Evolutionary conservation across 2,113 vertebrate species (phyloP).

Genomic region (Vicugna pacos): DNA sequence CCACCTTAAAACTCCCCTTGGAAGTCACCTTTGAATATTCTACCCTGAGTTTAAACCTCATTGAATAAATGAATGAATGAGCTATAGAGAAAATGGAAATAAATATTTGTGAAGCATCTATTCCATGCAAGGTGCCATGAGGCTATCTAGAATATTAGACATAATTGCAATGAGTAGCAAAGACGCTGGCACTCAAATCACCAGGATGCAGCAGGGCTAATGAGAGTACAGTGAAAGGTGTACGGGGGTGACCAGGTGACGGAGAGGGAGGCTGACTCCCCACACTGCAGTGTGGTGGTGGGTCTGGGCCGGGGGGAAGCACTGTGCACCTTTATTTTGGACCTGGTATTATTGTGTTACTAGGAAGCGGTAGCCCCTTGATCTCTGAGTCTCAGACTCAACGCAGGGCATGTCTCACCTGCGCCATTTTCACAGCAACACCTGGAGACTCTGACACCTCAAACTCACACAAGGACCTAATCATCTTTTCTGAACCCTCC

Average conservation of each 20-base stretch:
- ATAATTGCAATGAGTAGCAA: neutral
- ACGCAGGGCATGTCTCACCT: neutral
- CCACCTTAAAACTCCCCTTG: neutral
- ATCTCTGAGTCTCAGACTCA: neutral
- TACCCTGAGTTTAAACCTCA: neutral
- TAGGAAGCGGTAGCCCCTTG: neutral
- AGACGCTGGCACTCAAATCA: neutral
- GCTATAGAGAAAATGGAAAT: neutral
- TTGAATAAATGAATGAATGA: neutral
- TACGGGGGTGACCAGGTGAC: rapidly evolving
- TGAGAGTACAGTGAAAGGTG: neutral
- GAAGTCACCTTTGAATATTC: neutral
- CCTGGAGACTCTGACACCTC: neutral
- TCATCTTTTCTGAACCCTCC: neutral
- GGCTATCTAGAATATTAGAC: neutral
- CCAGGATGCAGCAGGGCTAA: neutral
- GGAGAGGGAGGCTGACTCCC: neutral
- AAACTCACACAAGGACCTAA: neutral
- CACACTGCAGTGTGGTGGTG: neutral
- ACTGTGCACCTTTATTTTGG: neutral
- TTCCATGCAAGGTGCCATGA: neutral
- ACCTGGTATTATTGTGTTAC: neutral
- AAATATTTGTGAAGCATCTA: neutral
- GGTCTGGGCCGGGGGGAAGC: rapidly evolving
- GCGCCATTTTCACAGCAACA: neutral